These are phyloP conservation scores for Thamnophis sirtalis DNA, from an alignment of 2,113 vertebrate genomes.

Conservation along the genomic window DNA sequence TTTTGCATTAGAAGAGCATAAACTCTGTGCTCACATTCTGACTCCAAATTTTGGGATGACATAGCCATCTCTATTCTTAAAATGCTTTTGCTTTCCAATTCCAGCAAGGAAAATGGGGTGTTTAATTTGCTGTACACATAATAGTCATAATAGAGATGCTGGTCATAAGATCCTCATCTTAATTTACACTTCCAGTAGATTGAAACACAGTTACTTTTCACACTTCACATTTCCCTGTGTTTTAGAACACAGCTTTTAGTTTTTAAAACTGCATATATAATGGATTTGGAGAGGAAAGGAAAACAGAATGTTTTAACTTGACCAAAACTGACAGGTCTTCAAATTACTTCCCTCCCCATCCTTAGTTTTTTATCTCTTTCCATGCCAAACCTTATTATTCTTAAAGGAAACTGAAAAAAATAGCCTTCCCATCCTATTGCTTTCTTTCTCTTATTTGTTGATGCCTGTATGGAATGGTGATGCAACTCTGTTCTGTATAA, in stretches of 20 bases:
- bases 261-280: background rate
- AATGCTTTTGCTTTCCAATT: background rate
- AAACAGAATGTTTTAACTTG: background rate
- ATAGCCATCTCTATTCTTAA: background rate
- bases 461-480: background rate
- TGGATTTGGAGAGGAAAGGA: background rate
- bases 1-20: background rate
- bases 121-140: background rate
- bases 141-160: background rate
- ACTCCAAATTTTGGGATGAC: background rate
- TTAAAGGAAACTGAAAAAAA: background rate
- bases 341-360: background rate
- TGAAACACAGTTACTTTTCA: background rate
- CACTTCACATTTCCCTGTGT: background rate
- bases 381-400: background rate
- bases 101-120: background rate
- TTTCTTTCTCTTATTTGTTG: background rate
- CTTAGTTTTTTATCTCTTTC: background rate
- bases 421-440: background rate
- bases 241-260: background rate
- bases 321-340: background rate
- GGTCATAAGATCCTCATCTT: background rate
- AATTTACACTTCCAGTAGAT: background rate
- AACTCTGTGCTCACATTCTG: background rate
- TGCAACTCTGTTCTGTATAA: fast-evolving